phyloP scores from a whole-genome alignment of 2,888 invertebrate genomes.

The Campoletis raptor region DNA sequence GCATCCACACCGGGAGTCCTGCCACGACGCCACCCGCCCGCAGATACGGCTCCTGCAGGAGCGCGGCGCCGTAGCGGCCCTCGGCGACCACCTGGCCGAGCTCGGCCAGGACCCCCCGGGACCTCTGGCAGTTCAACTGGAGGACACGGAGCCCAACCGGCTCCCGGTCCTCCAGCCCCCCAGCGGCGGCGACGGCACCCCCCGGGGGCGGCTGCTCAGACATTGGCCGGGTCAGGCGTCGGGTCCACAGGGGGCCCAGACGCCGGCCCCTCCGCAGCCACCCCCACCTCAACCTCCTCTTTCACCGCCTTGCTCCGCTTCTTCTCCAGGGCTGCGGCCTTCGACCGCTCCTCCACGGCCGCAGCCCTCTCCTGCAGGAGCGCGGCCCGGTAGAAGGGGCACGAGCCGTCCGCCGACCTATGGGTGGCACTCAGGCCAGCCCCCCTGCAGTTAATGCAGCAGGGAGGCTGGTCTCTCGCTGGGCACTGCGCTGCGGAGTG shows the following conservation, averaged over 20 bases:
- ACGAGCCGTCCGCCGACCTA: not conserved
- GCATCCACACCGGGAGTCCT: slow-evolving; percentile 34
- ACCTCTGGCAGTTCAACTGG: slow-evolving; percentile 36
- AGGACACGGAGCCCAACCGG: slow-evolving; percentile 2
- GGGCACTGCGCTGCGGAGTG: not conserved
- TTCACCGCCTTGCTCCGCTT: too few relatives aligned
- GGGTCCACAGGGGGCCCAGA: too few relatives aligned
- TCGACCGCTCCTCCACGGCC: not conserved
- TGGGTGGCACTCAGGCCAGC: not conserved
- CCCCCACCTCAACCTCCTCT: too few relatives aligned
- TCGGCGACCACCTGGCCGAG: slow-evolving; percentile 18
- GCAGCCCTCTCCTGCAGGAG: not conserved
- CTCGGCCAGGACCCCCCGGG: slow-evolving; percentile 28
- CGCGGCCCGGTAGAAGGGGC: not conserved
- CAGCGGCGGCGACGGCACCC: not conserved
- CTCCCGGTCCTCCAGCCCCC: not conserved
- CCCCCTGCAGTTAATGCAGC: slow-evolving; percentile 2
- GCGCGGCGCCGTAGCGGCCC: slow-evolving; percentile 29
- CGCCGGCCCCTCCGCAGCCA: too few relatives aligned
- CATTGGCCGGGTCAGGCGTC: too few relatives aligned
- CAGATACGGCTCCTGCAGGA: slow-evolving; percentile 39
- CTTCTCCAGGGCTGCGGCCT: not conserved
- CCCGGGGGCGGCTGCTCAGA: too few relatives aligned
- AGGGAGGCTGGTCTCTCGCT: not conserved
- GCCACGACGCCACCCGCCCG: slow-evolving; percentile 25